Base-by-base conservation (phyloP, 2,888 invertebrate genomes). In the Tachina lurida region DNA sequence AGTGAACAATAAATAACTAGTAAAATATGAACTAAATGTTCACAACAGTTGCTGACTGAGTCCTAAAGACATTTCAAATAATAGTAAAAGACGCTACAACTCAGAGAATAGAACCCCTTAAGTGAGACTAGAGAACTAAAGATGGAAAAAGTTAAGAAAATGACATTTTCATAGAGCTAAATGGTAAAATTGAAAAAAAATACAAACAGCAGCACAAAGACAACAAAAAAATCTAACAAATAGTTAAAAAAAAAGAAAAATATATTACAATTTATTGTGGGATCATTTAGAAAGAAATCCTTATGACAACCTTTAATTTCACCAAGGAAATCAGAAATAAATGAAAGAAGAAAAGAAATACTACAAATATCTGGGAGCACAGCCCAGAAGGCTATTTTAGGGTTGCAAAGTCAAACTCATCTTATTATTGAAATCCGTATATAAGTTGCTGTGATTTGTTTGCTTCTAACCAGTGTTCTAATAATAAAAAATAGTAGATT, bases 121-220 rank as follows among this genome's bases (percentile, higher is more conserved):
- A 84, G 83, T 47, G 62, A 73, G 78, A 84, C 65, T 43, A 70
- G 22, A 63, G 62, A 82, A 65, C 70, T 52, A 67, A 65, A 78
- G 54, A 83, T 75, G 73, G 76, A 76, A 86, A 83, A 83, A 79
- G 86, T 86, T 85, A 78, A 85, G 71, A 86, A 86, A 73, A 83
- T 68, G 79, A 68, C 76, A 70, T 80, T 75, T 83, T 83, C 83
- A 76, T 71, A 39, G 49, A 68, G 47, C 52, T 43, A 81, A 75
- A 68, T 60, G n/a, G 19, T n/a, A 13, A 43, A 75, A 56, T 62
- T 75, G 62, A n/a, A 68, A 47, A 15, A 65, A 73, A 63, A 5
- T 10, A 49, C 0, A 7, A 19, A 56, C 19, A 67, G 1, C 49
- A 49, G n/a, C 2, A 43, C 13, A 58, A 17, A 54, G 17, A 43